Conservation (phyloP, 2,113 vertebrate species). For the Salvelinus fontinalis region DNA sequence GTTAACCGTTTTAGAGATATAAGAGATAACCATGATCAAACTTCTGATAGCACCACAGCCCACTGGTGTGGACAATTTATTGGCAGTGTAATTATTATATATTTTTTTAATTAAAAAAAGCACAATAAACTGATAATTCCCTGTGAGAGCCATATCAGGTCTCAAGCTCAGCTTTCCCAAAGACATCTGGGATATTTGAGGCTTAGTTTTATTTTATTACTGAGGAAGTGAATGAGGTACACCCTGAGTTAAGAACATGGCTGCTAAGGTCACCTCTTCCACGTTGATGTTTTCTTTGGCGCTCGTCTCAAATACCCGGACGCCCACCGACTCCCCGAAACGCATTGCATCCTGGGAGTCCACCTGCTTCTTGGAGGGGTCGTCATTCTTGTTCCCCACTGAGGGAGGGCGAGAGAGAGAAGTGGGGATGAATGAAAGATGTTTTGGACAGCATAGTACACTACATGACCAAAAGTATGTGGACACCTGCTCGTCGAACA, state of each 20-base stretch:
- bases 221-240: too few species aligned
- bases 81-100: slow-evolving; percentile 36
- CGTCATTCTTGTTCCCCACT: slow-evolving; percentile 86
- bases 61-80: slow-evolving; percentile 46
- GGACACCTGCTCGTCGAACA: too few species aligned
- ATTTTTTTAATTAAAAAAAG: slow-evolving; percentile 40
- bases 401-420: not conserved
- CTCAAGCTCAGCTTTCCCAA: too few species aligned
- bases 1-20: too few species aligned
- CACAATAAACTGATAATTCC: slow-evolving; percentile 22
- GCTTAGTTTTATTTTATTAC: too few species aligned
- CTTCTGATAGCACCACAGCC: slow-evolving; percentile 57
- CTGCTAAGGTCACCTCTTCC: slow-evolving; percentile 72
- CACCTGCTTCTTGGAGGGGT: slow-evolving; percentile 75
- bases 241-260: not conserved
- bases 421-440: not conserved
- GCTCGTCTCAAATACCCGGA: slow-evolving; percentile 80
- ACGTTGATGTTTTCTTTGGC: slow-evolving; percentile 86
- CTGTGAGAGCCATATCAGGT: too few species aligned
- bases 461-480: too few species aligned
- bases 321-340: slow-evolving; percentile 81
- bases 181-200: too few species aligned
- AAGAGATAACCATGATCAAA: not conserved
- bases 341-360: slow-evolving; percentile 74
- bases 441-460: not conserved